These are phyloP conservation scores for Corvus hawaiiensis DNA, from an alignment of 2,113 vertebrate species.

Conservation along the genomic window DNA sequence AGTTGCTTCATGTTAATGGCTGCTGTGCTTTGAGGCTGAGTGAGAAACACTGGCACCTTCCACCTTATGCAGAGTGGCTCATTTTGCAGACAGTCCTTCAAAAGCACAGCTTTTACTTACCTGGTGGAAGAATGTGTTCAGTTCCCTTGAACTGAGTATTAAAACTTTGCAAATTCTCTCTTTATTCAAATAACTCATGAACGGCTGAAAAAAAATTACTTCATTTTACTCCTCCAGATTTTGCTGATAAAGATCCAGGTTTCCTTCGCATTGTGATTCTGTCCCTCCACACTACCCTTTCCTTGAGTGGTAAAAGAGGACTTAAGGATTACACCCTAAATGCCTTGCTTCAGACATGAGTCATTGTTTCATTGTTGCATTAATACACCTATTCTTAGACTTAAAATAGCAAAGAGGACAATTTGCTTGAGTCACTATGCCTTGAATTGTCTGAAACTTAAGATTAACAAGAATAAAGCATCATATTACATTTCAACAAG, in stretches of 20 bases:
- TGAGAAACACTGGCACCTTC: not conserved
- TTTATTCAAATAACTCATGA: not conserved
- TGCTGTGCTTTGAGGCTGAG: not conserved
- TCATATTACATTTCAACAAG: not conserved
- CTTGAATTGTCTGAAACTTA: not conserved
- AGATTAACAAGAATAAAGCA: not conserved
- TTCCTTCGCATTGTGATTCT: not conserved
- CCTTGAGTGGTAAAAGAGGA: not conserved
- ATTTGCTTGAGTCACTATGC: not conserved
- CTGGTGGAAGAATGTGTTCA: not conserved
- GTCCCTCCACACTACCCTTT: not conserved
- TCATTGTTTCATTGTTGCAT: not conserved
- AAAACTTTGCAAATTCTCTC: not conserved
- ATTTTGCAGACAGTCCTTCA: not conserved
- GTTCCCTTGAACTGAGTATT: not conserved
- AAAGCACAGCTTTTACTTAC: not conserved
- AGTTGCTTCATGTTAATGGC: not conserved
- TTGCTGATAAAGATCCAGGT: not conserved
- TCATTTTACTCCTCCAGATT: not conserved
- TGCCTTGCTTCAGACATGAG: not conserved
- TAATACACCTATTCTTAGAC: not conserved
- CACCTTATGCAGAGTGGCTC: rapidly evolving
- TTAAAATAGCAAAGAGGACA: not conserved
- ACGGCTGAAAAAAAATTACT: not conserved
- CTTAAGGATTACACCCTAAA: not conserved